phyloP scores from a whole-genome alignment of 2,888 invertebrate genomes.

The Pachycephus smyrnensis region DNA sequence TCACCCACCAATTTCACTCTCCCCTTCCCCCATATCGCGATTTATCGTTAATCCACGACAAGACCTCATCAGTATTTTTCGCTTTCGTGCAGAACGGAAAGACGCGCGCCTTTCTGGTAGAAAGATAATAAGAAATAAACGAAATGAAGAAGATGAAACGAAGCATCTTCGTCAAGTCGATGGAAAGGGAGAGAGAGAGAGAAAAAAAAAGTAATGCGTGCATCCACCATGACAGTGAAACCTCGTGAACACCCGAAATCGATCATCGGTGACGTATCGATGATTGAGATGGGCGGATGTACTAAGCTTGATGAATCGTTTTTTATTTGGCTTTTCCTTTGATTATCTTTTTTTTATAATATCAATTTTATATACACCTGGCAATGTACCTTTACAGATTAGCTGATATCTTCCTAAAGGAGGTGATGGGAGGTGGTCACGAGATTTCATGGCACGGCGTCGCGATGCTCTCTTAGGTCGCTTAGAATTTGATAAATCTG shows the following conservation, averaged over 20 bases:
- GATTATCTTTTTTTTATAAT: background rate
- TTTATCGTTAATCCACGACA: background rate
- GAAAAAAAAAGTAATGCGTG: background rate
- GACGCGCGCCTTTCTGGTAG: background rate
- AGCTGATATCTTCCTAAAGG: background rate
- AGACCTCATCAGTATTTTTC: background rate
- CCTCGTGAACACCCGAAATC: background rate
- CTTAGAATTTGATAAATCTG: background rate
- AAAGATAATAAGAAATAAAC: background rate
- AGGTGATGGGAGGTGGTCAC: background rate
- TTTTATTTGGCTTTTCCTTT: background rate
- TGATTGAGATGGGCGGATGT: background rate
- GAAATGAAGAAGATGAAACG: background rate
- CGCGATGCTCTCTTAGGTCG: background rate
- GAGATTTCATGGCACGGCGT: background rate
- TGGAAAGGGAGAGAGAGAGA: background rate
- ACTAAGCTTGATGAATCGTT: background rate
- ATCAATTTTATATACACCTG: background rate
- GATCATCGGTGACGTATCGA: background rate
- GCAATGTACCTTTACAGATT: background rate
- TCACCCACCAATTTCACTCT: background rate
- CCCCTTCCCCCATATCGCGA: background rate
- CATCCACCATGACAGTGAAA: background rate
- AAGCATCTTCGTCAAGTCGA: background rate
- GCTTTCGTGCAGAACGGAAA: background rate